Base-by-base conservation (phyloP, 1,140 invertebrate species). In the Pteromalus puparum region DNA sequence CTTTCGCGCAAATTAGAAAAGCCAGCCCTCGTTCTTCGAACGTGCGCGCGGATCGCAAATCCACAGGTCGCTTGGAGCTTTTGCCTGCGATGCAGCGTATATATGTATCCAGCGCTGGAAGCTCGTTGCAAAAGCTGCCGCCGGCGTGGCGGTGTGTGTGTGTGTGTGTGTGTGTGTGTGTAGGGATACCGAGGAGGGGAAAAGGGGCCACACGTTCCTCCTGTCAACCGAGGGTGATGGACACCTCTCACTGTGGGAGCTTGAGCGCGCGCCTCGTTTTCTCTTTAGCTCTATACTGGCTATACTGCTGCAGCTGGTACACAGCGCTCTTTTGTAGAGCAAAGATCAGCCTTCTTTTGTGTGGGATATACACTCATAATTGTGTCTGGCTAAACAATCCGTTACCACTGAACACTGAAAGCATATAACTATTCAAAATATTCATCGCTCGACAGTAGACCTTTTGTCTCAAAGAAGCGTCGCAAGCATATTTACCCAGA, bases 161-260 rank as follows among this genome's bases (percentile, higher is more conserved):
- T 85, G 28, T 65, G 30, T 30, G 1, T 30, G 30, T 5, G 30
- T 30, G 30, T 85, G 28, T 65, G 30, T 24, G 34, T 10, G 67
- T 38, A 74, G 1, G 21, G 18, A 30, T 30, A 86, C 4, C 12
- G 83, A 73, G 73, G 84, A 79, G 87, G 85, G 85, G 28, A 82
- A 86, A 87, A 84, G 89, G 88, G 86, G 87, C 86, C 90, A 90
- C 90, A 90, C 90, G 91, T 90, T 92, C 91, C 91, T 92, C 90
- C 90, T 93, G 92, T 93, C 92, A 92, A 91, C 89, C 87, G 90
- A 91, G 90, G 91, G 90, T 93, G 92, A 93, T 93, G 91, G 89
- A 93, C 91, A 93, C 89, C 91, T 92, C 90, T 89, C 84, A 85
- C 90, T 92, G 92, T 93, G 91, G 91, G 92, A 93, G 90, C 89